Percentiles rank a stretch among this genome's conserved stretches.
These are phyloP conservation scores for Helicolenus hilgendorfi DNA, from an alignment of 2,797 vertebrate genomes.

Conservation along the genomic window DNA sequence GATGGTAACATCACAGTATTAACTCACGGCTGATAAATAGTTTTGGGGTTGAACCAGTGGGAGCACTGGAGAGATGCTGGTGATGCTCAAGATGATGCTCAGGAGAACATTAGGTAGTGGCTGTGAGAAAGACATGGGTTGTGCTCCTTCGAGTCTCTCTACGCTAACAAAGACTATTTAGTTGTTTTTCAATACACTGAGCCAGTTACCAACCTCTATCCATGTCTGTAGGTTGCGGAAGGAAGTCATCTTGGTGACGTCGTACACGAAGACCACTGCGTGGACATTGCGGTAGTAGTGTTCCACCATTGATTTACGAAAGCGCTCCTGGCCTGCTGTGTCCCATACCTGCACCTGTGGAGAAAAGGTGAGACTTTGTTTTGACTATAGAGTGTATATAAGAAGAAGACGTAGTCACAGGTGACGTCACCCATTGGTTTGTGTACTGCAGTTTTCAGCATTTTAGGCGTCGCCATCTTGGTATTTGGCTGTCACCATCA, in stretches of 20 bases:
- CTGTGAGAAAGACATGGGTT: not conserved
- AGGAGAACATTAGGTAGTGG: not conserved
- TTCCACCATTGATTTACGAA: conserved; percentile 97
- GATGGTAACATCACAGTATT: not conserved
- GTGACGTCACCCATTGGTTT: not conserved
- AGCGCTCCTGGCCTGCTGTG: conserved; percentile 96
- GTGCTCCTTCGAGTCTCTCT: not conserved
- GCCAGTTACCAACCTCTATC: conserved; percentile 94
- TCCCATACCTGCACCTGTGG: conserved; percentile 97
- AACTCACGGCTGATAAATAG: not conserved
- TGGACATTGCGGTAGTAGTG: conserved; percentile 98
- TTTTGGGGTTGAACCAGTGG: not conserved
- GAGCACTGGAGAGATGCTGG: not conserved
- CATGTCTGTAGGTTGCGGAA: conserved; percentile 98
- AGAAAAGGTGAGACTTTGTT: not conserved
- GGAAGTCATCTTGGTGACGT: conserved; percentile 97
- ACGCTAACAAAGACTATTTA: not conserved
- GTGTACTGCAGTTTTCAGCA: no score
- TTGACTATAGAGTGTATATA: not conserved
- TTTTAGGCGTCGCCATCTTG: no score
- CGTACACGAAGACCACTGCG: conserved; percentile 97
- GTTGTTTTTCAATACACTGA: not conserved
- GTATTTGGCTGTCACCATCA: no score
- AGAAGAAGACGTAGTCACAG: no score
- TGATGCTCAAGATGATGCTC: not conserved